A percentile compares a stretch with the other conserved stretches of the same genome.
Evolutionary conservation across 2,888 invertebrate species (phyloP).

Genomic region (Dermolepida albohirtum): DNA sequence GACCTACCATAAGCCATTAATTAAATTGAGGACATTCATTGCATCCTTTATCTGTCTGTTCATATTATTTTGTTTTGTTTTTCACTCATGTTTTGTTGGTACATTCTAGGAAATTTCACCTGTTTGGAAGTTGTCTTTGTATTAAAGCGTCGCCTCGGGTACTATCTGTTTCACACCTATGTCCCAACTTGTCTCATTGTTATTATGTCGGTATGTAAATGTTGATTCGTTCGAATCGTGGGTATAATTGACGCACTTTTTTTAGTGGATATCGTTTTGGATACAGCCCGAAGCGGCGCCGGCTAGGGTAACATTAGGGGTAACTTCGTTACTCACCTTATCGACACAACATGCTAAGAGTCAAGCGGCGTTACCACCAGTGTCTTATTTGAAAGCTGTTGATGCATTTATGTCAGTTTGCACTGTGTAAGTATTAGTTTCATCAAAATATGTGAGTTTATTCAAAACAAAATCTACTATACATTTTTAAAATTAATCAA

Average conservation of each 20-base stretch:
- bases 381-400: constrained; percentile 92
- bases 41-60: not conserved
- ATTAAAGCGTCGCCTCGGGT: constrained; percentile 87
- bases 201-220: constrained; percentile 85
- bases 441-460: not conserved
- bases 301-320: constrained; percentile 91
- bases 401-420: constrained; percentile 95
- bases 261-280: constrained; percentile 94
- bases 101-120: constrained; percentile 88
- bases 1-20: not conserved
- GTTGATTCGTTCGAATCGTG: constrained; percentile 1
- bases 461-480: too few species aligned
- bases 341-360: constrained; percentile 95
- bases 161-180: constrained; percentile 93
- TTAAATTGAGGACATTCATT: not conserved
- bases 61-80: constrained; percentile 15
- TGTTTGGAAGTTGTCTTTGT: constrained; percentile 92
- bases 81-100: constrained; percentile 59
- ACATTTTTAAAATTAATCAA: too few species aligned
- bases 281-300: constrained; percentile 95
- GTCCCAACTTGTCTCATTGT: constrained; percentile 95
- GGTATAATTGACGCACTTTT: constrained; percentile 44
- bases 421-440: constrained; percentile 74
- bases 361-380: constrained; percentile 91
- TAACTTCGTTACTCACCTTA: constrained; percentile 88